Evolutionary conservation across 2,888 invertebrate genomes (phyloP).

Genomic region (Eupithecia subumbrata): DNA sequence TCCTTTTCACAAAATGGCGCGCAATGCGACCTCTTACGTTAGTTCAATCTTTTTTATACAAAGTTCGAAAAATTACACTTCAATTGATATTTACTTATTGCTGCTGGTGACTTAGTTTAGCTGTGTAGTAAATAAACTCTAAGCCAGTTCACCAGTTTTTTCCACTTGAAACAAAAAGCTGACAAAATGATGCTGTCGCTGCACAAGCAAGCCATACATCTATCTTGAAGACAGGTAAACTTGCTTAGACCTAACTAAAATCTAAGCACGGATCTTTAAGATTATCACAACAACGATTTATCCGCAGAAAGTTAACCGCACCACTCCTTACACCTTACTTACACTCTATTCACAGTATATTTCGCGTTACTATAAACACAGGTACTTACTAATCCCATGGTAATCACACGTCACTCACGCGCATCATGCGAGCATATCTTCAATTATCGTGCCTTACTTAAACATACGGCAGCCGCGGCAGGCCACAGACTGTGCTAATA

Average conservation of each 20-base stretch:
- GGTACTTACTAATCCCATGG: slow-evolving; percentile 38
- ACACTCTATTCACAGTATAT: slow-evolving; percentile 17
- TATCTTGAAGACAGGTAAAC: too few relatives aligned
- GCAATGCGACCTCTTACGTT: too few relatives aligned
- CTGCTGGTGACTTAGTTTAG: too few relatives aligned
- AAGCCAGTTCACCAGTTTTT: background rate
- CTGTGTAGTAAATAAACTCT: background rate
- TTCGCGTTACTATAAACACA: slow-evolving; percentile 16
- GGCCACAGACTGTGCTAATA: slow-evolving; percentile 56
- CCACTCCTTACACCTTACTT: background rate
- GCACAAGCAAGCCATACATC: too few relatives aligned
- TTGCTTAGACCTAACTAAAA: too few relatives aligned
- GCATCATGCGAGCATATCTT: slow-evolving; percentile 78
- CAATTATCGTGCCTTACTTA: slow-evolving; percentile 84
- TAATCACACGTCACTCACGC: slow-evolving; percentile 75
- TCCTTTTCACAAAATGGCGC: too few relatives aligned
- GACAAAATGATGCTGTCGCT: too few relatives aligned
- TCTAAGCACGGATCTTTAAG: background rate
- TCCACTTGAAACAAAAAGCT: background rate
- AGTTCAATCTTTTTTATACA: too few relatives aligned
- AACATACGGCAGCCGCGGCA: slow-evolving; percentile 74
- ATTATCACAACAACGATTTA: background rate
- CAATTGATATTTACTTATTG: too few relatives aligned
- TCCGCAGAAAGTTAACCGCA: background rate
- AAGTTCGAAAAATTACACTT: too few relatives aligned